Conservation (phyloP, 1,140 invertebrate species). For the Diachasmimorpha longicaudata region DNA sequence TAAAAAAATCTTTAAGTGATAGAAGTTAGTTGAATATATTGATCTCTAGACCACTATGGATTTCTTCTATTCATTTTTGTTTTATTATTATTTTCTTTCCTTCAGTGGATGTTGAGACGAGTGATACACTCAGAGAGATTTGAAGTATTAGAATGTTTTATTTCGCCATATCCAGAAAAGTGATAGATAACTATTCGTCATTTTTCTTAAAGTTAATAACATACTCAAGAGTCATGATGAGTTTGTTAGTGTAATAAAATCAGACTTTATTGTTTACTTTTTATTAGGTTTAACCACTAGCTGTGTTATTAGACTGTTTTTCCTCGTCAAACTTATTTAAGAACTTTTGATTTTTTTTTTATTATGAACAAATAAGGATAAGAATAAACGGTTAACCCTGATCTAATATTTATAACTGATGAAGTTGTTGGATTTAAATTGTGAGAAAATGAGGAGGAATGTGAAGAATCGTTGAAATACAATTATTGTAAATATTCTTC, state of each 20-base stretch:
- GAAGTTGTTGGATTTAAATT: neutral
- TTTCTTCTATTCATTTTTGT: neutral
- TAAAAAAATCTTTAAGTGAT: neutral
- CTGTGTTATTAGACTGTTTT: constrained; percentile 49
- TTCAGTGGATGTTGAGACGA: neutral
- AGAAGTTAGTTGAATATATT: constrained; percentile 34
- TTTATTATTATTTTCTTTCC: neutral
- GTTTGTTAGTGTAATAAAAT: constrained; percentile 8
- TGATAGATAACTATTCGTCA: neutral
- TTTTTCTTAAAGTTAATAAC: neutral
- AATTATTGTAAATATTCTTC: constrained; percentile 16
- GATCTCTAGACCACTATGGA: constrained; percentile 45
- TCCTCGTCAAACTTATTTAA: neutral
- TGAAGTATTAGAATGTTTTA: constrained; percentile 19
- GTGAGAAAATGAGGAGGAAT: neutral
- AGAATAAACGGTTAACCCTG: neutral
- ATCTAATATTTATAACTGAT: constrained; percentile 5
- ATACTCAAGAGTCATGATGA: constrained; percentile 6
- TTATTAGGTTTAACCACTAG: constrained; percentile 35
- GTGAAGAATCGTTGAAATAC: neutral
- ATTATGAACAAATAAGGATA: neutral
- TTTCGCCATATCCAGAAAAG: constrained; percentile 21
- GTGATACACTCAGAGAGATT: neutral
- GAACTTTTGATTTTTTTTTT: neutral
- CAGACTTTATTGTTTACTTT: constrained; percentile 2